phyloP scores from a whole-genome alignment of 2,888 invertebrate genomes.

The Drosophila meridionalis region DNA sequence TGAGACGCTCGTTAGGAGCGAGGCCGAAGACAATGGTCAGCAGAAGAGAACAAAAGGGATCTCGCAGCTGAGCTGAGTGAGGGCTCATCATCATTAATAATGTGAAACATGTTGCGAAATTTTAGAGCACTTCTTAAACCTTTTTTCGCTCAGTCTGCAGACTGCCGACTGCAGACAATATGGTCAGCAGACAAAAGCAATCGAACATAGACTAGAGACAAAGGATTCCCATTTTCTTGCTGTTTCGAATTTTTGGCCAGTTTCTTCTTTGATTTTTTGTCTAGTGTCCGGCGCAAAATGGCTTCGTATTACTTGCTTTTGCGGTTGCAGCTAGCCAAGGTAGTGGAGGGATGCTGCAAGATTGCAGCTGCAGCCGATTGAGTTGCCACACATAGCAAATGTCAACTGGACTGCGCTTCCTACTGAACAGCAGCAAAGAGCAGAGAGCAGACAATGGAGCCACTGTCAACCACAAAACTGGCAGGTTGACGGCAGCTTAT shows the following conservation, averaged over 20 bases:
- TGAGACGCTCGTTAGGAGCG: conserved; percentile 60
- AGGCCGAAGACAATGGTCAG: conserved; percentile 50
- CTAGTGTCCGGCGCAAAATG: conserved; percentile 54
- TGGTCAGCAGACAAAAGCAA: conserved; percentile 73
- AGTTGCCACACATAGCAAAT: conserved; percentile 61
- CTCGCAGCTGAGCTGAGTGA: conserved; percentile 29
- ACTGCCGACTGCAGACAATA: conserved; percentile 61
- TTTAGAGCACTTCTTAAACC: conserved; percentile 70
- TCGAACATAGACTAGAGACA: conserved; percentile 54
- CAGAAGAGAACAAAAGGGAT: conserved; percentile 36
- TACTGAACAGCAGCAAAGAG: conserved; percentile 8
- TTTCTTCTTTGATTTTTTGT: not conserved
- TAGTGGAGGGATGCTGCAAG: conserved; percentile 39
- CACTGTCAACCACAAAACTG: conserved; percentile 60
- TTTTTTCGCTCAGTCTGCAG: conserved; percentile 38
- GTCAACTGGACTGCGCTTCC: conserved; percentile 53
- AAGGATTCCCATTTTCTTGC: conserved; percentile 36
- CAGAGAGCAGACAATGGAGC: conserved; percentile 36
- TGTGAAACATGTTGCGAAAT: conserved; percentile 80
- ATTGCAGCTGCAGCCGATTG: conserved; percentile 60
- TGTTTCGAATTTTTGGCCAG: conserved; percentile 31
- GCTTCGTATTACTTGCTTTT: conserved; percentile 59
- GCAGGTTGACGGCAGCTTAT: conserved; percentile 62
- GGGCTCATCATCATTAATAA: conserved; percentile 68
- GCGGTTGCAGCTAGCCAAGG: conserved; percentile 29